Evolutionary conservation across 2,113 vertebrate genomes (phyloP).

Genomic region (Fukomys damarensis): DNA sequence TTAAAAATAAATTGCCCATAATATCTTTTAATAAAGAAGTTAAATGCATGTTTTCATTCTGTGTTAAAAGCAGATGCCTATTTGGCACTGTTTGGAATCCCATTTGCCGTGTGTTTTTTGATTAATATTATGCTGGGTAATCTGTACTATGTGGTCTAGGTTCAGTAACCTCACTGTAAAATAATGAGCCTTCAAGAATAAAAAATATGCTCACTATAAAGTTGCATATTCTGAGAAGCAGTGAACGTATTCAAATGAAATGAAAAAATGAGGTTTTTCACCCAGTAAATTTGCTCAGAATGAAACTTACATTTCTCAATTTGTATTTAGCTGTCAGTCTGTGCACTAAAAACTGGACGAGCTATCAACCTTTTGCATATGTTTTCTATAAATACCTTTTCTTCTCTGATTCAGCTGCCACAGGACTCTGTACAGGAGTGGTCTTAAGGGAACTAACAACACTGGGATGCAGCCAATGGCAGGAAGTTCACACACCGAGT

Average conservation of each 20-base stretch:
- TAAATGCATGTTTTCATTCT: slow-evolving; percentile 85
- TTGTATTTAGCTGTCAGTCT: slow-evolving; percentile 90
- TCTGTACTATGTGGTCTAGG: slow-evolving; percentile 84
- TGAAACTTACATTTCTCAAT: slow-evolving; percentile 87
- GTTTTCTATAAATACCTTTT: slow-evolving; percentile 92
- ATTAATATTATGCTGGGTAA: slow-evolving; percentile 91
- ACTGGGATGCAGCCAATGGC: slow-evolving; percentile 88
- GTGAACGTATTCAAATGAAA: slow-evolving; percentile 92
- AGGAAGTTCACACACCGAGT: slow-evolving; percentile 87
- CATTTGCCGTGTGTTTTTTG: slow-evolving; percentile 92
- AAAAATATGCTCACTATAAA: slow-evolving; percentile 91
- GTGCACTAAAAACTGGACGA: slow-evolving; percentile 87
- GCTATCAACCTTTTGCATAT: slow-evolving; percentile 88
- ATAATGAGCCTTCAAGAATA: slow-evolving; percentile 96
- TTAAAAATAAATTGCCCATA: slow-evolving; percentile 89
- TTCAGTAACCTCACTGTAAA: slow-evolving; percentile 93
- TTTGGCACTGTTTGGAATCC: slow-evolving; percentile 88
- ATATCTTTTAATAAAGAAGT: slow-evolving; percentile 86
- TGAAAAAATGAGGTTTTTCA: slow-evolving; percentile 88
- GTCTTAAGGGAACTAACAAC: slow-evolving; percentile 89
- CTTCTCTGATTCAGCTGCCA: slow-evolving; percentile 85
- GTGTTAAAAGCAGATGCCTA: slow-evolving; percentile 86
- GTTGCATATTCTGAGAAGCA: slow-evolving; percentile 87
- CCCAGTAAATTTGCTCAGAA: slow-evolving; percentile 89
- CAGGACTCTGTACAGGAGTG: slow-evolving; percentile 84